phyloP scores from a whole-genome alignment of 2,797 vertebrate genomes.

The Steatocranus sp. region DNA sequence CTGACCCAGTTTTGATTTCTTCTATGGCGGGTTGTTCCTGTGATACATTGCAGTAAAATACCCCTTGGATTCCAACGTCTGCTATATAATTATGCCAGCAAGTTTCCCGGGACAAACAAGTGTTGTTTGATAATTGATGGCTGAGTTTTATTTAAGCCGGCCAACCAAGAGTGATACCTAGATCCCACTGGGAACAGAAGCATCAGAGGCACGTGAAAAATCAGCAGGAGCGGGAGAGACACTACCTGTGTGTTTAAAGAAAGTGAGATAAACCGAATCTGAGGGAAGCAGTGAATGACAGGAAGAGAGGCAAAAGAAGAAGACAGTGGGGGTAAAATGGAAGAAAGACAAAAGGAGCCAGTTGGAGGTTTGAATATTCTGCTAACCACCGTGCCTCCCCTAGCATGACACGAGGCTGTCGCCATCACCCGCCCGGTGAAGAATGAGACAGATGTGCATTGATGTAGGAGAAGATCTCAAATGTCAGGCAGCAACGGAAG shows the following conservation, averaged over 20 bases:
- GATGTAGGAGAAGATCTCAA: slow-evolving; percentile 41
- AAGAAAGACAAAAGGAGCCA: slow-evolving; percentile 7
- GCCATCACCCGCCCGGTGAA: background rate
- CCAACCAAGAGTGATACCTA: background rate
- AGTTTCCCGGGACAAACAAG: slow-evolving; percentile 12
- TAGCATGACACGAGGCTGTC: slow-evolving; percentile 9
- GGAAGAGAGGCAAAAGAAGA: background rate
- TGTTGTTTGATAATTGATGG: background rate
- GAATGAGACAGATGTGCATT: slow-evolving; percentile 16
- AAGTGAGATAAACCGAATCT: background rate
- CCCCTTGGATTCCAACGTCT: background rate
- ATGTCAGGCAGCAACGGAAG: slow-evolving; percentile 55
- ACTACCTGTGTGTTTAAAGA: background rate
- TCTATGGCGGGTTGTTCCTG: slow-evolving; percentile 25
- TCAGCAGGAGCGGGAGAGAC: background rate
- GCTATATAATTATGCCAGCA: slow-evolving; percentile 31
- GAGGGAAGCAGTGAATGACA: background rate
- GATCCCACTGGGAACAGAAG: background rate
- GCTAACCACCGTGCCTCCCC: background rate
- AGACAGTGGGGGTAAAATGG: background rate
- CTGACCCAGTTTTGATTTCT: slow-evolving; percentile 72
- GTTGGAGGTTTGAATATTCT: slow-evolving; percentile 30
- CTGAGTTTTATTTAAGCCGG: background rate
- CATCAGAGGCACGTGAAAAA: background rate
- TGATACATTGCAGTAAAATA: background rate